phyloP scores from a whole-genome alignment of 2,888 invertebrate genomes.

The Polydrusus tereticollis region DNA sequence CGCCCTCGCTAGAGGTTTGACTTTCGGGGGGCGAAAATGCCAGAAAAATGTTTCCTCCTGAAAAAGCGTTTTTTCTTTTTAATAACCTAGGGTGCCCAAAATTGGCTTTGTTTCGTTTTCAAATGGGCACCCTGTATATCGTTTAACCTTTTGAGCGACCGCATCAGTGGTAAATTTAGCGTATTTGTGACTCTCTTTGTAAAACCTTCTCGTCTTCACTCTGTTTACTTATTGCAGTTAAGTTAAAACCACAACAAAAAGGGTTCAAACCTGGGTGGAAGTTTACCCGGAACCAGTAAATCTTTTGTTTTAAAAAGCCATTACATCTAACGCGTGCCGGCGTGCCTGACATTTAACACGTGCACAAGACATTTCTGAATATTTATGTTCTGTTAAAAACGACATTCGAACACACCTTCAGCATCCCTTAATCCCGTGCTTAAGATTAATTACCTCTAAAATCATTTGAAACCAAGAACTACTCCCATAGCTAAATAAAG shows the following conservation, averaged over 20 bases:
- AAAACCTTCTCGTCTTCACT: no score
- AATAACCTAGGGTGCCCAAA: no score
- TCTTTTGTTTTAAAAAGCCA: conserved; percentile 6
- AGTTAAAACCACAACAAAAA: neutral
- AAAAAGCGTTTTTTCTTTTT: no score
- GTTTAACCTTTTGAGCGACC: no score
- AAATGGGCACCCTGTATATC: no score
- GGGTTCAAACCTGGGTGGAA: neutral
- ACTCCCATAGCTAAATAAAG: neutral
- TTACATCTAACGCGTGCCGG: neutral
- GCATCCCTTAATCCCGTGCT: conserved; percentile 29
- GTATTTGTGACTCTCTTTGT: no score
- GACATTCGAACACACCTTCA: conserved; percentile 27
- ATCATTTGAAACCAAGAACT: neutral
- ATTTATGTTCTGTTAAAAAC: conserved; percentile 40
- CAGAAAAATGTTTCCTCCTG: no score
- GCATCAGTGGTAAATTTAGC: no score
- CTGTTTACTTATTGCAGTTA: neutral
- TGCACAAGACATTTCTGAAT: conserved; percentile 22
- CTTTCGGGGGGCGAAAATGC: no score
- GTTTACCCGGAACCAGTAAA: neutral
- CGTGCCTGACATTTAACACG: conserved; percentile 27
- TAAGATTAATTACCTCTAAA: conserved; percentile 37
- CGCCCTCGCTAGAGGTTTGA: no score
- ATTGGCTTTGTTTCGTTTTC: no score